These are phyloP conservation scores for Thumatha senex DNA, from an alignment of 2,888 invertebrate species.

Conservation along the genomic window DNA sequence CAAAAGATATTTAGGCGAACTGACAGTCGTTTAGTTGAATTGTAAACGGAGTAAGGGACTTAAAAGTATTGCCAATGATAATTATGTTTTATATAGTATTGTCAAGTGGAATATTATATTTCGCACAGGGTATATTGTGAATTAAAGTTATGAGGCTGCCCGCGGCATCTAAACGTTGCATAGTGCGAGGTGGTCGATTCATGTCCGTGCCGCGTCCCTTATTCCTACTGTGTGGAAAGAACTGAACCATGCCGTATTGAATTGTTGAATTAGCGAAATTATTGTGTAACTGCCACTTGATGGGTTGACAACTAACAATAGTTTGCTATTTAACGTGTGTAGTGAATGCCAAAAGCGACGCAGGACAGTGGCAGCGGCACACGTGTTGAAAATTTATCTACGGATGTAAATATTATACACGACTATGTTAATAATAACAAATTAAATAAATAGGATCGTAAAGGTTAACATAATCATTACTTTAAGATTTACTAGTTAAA, in stretches of 20 bases:
- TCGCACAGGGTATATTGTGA: conserved; percentile 81
- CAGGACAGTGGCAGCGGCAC: conserved; percentile 64
- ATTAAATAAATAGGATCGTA: conserved; percentile 76
- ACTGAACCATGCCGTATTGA: conserved; percentile 73
- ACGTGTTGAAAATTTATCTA: conserved; percentile 62
- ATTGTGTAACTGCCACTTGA: conserved; percentile 69
- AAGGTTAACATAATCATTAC: conserved; percentile 80
- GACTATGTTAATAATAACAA: conserved; percentile 76
- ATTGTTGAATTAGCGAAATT: conserved; percentile 65
- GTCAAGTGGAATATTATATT: conserved; percentile 68
- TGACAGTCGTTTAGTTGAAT: conserved; percentile 66
- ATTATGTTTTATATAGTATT: conserved; percentile 68
- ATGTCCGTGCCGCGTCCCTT: conserved; percentile 76
- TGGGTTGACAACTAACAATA: conserved; percentile 36
- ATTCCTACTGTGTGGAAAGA: conserved; percentile 72
- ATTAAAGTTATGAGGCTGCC: conserved; percentile 58
- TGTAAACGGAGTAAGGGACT: conserved; percentile 77
- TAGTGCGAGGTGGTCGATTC: conserved; percentile 41
- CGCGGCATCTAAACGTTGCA: conserved; percentile 37
- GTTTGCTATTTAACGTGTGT: conserved; percentile 12
- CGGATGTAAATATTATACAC: conserved; percentile 78
- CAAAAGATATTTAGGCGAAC: conserved; percentile 57
- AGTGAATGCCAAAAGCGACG: conserved; percentile 10
- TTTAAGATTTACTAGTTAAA: conserved; percentile 74
- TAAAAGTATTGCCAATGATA: conserved; percentile 68